Evolutionary conservation across 2,797 vertebrate species (phyloP).

Genomic region (Choloepus didactylus): DNA sequence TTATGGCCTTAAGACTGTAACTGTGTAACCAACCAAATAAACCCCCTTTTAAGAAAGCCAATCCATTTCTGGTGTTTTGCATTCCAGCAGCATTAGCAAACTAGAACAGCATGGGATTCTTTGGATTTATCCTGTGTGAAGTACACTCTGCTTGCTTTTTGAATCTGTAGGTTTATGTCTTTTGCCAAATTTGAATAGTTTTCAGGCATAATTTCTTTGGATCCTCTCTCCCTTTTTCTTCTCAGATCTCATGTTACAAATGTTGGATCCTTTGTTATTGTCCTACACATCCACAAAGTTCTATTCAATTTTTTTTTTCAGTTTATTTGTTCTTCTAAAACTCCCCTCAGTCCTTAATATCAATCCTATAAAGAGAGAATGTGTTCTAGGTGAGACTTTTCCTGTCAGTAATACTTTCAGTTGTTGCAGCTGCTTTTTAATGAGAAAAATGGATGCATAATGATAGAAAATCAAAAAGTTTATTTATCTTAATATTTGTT

Average conservation of each 20-base stretch:
- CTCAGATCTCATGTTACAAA: neutral
- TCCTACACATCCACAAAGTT: neutral
- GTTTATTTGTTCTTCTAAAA: neutral
- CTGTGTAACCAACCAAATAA: too few species aligned
- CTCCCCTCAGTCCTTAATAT: too few species aligned
- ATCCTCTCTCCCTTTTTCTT: neutral
- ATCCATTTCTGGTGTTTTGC: too few species aligned
- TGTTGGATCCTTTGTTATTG: neutral
- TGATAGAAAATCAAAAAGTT: neutral
- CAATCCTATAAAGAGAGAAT: neutral
- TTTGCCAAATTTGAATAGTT: constrained; percentile 42
- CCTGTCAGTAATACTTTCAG: neutral
- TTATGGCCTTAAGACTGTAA: too few species aligned
- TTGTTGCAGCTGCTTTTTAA: neutral
- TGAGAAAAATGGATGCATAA: neutral
- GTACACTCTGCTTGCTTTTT: neutral
- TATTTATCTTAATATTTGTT: neutral
- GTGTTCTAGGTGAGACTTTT: neutral
- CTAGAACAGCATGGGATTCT: neutral
- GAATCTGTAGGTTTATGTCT: constrained; percentile 28
- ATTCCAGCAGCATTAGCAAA: too few species aligned
- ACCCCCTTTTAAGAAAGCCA: too few species aligned
- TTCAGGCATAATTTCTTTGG: constrained; percentile 40
- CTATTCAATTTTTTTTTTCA: neutral
- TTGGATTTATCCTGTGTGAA: neutral